phyloP scores from a whole-genome alignment of 64 coral and sea anemone species.

The Stichodactyla mertensii region DNA sequence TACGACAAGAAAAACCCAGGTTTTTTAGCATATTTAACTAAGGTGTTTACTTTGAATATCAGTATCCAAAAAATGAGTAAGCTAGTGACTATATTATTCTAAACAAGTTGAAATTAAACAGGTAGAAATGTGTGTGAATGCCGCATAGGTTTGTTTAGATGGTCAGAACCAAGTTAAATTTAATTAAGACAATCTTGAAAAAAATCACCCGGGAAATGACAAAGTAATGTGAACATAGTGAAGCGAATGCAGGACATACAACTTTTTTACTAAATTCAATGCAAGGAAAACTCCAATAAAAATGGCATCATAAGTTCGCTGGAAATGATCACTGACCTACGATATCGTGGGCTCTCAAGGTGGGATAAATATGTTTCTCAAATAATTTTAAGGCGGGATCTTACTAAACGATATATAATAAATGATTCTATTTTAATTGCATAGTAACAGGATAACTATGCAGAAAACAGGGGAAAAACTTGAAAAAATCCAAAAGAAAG shows the following conservation, averaged over 20 bases:
- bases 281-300: not conserved
- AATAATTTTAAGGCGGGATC: not conserved
- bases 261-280: not conserved
- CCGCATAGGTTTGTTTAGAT: not conserved
- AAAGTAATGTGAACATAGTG: not conserved
- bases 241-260: not conserved
- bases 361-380: not conserved
- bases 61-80: not conserved
- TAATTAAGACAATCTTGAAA: not conserved
- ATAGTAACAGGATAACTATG: not conserved
- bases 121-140: not conserved
- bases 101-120: not conserved
- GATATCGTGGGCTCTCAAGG: not conserved
- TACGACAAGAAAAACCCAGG: not conserved
- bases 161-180: not conserved
- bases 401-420: not conserved
- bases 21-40: slow-evolving; percentile 4
- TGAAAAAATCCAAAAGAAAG: not conserved
- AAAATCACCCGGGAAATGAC: not conserved
- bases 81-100: not conserved
- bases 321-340: not conserved
- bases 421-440: not conserved
- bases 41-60: not conserved
- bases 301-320: not conserved
- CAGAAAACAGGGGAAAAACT: too few species aligned